A percentile compares a stretch with the other conserved stretches of the same genome.
These are phyloP conservation scores for Axinella damicornis DNA, from an alignment of 37 sponge, comb jelly and placozoan species.

Conservation along the genomic window DNA sequence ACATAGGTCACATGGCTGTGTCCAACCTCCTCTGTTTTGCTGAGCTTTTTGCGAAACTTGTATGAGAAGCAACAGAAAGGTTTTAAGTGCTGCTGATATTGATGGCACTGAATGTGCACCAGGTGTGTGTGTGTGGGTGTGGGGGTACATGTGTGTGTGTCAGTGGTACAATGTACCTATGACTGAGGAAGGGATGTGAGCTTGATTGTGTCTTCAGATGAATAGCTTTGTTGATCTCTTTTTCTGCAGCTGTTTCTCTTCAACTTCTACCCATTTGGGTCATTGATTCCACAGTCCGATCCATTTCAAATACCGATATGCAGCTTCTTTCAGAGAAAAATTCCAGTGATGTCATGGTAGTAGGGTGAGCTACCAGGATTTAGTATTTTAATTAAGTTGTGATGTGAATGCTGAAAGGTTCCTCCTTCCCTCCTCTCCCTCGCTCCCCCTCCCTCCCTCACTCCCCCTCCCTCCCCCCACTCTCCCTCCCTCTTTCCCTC, in stretches of 20 bases:
- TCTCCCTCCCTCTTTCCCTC: no score
- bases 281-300: constrained; percentile 60
- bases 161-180: no score
- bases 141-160: no score
- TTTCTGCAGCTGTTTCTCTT: constrained; percentile 76
- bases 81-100: constrained; percentile 86
- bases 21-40: constrained; percentile 90
- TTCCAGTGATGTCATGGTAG: constrained; percentile 89
- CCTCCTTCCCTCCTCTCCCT: not conserved
- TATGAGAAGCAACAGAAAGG: constrained; percentile 67
- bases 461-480: not conserved
- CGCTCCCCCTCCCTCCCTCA: no score
- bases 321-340: constrained; percentile 94
- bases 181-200: no score
- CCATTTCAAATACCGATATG: constrained; percentile 82
- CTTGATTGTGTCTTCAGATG: no score
- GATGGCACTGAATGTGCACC: constrained; percentile 86
- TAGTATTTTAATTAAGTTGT: not conserved
- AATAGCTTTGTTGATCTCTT: not conserved
- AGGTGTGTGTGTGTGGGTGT: no score
- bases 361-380: constrained; percentile 66
- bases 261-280: constrained; percentile 91
- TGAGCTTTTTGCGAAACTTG: constrained; percentile 85
- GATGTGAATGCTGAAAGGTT: not conserved
- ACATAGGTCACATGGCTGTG: no score